Evolutionary conservation across 1,140 invertebrate species (phyloP).

Genomic region (Cephus cinctus): DNA sequence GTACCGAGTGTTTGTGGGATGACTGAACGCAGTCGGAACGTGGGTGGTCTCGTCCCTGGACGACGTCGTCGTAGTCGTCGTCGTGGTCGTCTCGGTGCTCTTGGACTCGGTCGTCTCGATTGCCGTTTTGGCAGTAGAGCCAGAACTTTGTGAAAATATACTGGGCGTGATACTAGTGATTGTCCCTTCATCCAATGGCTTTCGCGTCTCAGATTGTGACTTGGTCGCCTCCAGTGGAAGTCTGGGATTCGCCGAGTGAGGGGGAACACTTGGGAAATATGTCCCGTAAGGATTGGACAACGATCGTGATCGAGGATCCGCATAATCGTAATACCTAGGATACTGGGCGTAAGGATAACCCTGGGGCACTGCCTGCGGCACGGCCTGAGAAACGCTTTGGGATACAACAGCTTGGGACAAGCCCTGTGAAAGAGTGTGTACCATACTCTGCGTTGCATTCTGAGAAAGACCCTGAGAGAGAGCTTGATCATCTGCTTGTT

Average conservation of each 20-base stretch:
- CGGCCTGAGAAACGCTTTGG: slow-evolving; percentile 23
- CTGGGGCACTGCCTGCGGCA: slow-evolving; percentile 36
- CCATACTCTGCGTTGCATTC: background rate
- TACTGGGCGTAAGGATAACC: slow-evolving; percentile 51
- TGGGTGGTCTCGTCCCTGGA: slow-evolving; percentile 39
- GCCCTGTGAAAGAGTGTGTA: background rate
- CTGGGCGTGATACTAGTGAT: slow-evolving; percentile 28
- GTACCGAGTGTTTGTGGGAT: slow-evolving; percentile 54
- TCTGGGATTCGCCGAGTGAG: slow-evolving; percentile 32
- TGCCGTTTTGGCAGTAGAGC: slow-evolving; percentile 26
- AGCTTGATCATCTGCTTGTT: too few relatives aligned
- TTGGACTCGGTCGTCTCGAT: slow-evolving; percentile 25
- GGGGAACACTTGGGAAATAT: slow-evolving; percentile 40
- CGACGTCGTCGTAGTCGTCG: slow-evolving; percentile 15
- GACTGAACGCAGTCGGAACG: slow-evolving; percentile 46
- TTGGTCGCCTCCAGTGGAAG: slow-evolving; percentile 21
- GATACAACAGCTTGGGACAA: background rate
- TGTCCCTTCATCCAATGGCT: slow-evolving; percentile 32
- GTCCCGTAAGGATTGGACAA: slow-evolving; percentile 44
- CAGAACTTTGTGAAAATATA: slow-evolving; percentile 24
- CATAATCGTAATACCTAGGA: slow-evolving; percentile 52
- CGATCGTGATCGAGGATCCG: slow-evolving; percentile 44
- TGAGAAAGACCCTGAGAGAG: too few relatives aligned
- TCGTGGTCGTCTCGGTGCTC: slow-evolving; percentile 19
- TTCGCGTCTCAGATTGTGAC: slow-evolving; percentile 30